Evolutionary conservation across 2,888 invertebrate genomes (phyloP).

Genomic region (Aethes cnicana): DNA sequence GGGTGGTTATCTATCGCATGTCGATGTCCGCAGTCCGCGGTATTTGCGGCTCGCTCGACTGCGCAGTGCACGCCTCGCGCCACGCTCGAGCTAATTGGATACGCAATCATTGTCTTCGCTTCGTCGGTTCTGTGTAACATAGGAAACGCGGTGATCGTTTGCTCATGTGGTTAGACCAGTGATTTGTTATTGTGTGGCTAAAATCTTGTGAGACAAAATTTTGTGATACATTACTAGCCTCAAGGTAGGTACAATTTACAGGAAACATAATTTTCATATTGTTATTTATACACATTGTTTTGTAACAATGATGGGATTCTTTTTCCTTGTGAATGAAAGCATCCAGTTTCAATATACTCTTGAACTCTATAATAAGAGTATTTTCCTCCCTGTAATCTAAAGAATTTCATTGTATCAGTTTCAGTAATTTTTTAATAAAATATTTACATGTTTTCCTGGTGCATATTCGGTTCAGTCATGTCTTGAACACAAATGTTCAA

Average conservation of each 20-base stretch:
- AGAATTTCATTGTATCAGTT: too few species aligned
- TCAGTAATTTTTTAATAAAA: too few species aligned
- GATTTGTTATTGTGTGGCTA: slow-evolving; percentile 13
- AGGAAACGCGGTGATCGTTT: slow-evolving; percentile 27
- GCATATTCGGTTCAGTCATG: too few species aligned
- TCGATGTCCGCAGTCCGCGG: slow-evolving; percentile 7
- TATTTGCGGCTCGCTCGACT: slow-evolving; percentile 25
- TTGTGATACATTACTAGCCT: background rate
- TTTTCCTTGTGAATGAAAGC: too few species aligned
- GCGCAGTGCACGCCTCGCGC: slow-evolving; percentile 24
- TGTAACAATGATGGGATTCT: too few species aligned
- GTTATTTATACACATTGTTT: too few species aligned
- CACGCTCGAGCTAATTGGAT: slow-evolving; percentile 23
- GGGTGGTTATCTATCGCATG: slow-evolving; percentile 51
- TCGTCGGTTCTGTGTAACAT: slow-evolving; percentile 26
- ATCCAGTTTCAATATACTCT: too few species aligned
- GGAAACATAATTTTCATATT: too few species aligned
- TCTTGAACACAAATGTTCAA: too few species aligned
- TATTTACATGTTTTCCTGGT: background rate
- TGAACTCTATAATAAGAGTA: too few species aligned
- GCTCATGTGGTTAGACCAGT: slow-evolving; percentile 9
- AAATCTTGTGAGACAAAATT: background rate
- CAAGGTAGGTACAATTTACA: too few species aligned
- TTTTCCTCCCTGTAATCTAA: too few species aligned
- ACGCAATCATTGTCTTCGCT: slow-evolving; percentile 42